A percentile compares a stretch with the other conserved stretches of the same genome.
Evolutionary conservation across 2,113 vertebrate species (phyloP).

Genomic region (Eulemur rufifrons): DNA sequence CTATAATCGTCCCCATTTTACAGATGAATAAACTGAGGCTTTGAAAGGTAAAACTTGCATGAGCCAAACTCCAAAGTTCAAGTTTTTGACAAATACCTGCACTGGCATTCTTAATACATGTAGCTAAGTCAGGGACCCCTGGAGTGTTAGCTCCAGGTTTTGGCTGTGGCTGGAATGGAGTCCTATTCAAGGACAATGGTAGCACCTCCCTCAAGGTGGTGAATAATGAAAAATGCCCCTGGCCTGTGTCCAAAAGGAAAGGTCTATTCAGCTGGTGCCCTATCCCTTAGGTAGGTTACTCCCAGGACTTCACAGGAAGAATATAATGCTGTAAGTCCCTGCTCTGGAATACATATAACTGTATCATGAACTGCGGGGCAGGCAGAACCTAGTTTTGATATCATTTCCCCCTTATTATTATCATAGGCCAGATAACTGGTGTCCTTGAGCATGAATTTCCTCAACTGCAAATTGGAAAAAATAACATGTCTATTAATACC

Average conservation of each 20-base stretch:
- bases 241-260: neutral
- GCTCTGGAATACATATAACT: neutral
- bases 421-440: neutral
- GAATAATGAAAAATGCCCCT: neutral
- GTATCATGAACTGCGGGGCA: neutral
- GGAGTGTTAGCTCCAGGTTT: neutral
- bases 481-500: neutral
- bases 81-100: neutral
- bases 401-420: neutral
- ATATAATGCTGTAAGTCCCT: neutral
- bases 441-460: neutral
- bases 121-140: neutral
- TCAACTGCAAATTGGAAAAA: neutral
- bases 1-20: neutral
- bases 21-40: neutral
- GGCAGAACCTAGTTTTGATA: neutral
- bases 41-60: neutral
- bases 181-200: neutral
- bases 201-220: neutral
- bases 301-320: neutral
- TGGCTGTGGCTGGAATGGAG: neutral
- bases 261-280: neutral
- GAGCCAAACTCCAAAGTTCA: neutral
- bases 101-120: neutral
- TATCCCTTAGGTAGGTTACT: neutral